Evolutionary conservation across 2,113 vertebrate species (phyloP).

Genomic region (human): GRCh38 chr7:44447001-44447500

Average conservation of each 20-base stretch:
- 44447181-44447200: not conserved
- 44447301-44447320: not conserved
- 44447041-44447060: not conserved
- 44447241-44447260: not conserved
- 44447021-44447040: not conserved
- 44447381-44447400: not conserved
- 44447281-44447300: not conserved
- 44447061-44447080: not conserved
- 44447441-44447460: not conserved
- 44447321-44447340: not conserved
- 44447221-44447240: not conserved
- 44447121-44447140: not conserved
- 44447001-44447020: constrained; percentile 8
- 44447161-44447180: not conserved
- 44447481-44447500: not conserved
- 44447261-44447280: not conserved
- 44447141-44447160: not conserved
- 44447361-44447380: not conserved
- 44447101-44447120: not conserved
- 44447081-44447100: not conserved
- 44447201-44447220: not conserved
- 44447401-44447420: not conserved
- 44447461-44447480: not conserved
- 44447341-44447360: not conserved
- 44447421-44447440: not conserved